Conservation (phyloP, 2,888 invertebrate genomes). For the Acrobasis suavella region DNA sequence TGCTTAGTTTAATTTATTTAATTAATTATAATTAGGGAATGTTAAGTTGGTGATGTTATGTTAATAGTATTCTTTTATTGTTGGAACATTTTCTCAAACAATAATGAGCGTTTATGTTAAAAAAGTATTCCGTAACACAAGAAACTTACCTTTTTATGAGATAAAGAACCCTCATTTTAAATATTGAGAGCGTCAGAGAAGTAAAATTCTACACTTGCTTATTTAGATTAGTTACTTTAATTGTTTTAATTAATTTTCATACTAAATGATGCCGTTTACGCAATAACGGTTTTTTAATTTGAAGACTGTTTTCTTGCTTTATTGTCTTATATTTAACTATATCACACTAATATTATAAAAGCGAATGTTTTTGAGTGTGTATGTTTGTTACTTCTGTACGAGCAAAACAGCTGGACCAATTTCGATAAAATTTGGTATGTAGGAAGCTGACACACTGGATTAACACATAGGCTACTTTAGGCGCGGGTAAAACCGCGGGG, state of each 20-base stretch:
- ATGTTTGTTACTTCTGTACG: no score
- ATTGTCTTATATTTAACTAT: no score
- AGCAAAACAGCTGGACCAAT: no score
- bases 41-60: slow-evolving; percentile 39
- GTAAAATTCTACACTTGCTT: slow-evolving; percentile 19
- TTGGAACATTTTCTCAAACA: slow-evolving; percentile 37
- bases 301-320: not conserved
- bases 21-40: slow-evolving; percentile 44
- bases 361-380: no score
- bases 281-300: slow-evolving; percentile 25
- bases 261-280: slow-evolving; percentile 11
- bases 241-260: slow-evolving; percentile 20
- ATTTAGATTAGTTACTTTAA: slow-evolving; percentile 18
- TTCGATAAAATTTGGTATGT: no score
- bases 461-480: no score
- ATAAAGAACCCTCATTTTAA: slow-evolving; percentile 24
- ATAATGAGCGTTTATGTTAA: slow-evolving; percentile 35
- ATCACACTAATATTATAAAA: no score
- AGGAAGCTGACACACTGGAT: no score
- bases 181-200: slow-evolving; percentile 18
- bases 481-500: no score
- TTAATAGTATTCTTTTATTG: slow-evolving; percentile 38
- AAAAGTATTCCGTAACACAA: slow-evolving; percentile 21
- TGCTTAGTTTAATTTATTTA: slow-evolving; percentile 51
- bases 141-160: slow-evolving; percentile 29